Conservation (phyloP, 2,113 vertebrate species). For the Willisornis vidua region DNA sequence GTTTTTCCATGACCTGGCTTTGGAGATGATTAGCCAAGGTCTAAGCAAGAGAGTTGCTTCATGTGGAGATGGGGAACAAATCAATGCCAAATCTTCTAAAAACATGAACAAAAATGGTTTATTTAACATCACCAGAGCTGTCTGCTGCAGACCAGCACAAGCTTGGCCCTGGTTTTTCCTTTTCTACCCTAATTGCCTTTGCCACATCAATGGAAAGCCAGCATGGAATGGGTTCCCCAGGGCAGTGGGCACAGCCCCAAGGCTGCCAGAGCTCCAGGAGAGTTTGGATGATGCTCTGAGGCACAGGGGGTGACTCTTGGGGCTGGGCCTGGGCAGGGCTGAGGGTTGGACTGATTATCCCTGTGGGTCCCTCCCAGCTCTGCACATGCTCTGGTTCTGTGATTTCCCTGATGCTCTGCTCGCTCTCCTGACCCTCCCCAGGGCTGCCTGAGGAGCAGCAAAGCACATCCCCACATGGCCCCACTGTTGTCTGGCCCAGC, state of each 20-base stretch:
- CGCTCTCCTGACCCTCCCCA: not conserved
- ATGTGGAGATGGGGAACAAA: not conserved
- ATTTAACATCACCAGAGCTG: not conserved
- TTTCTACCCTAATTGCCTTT: not conserved
- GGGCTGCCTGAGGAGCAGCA: rapidly evolving
- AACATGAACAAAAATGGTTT: not conserved
- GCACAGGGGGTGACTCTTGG: not conserved
- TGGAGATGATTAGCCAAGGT: not conserved
- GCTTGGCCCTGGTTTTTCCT: not conserved
- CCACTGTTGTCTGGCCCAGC: not conserved
- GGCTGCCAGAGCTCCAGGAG: not conserved
- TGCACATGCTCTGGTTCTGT: not conserved
- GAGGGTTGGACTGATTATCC: not conserved
- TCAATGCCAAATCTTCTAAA: not conserved
- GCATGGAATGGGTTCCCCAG: not conserved
- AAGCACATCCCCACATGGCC: not conserved
- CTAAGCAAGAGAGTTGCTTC: not conserved
- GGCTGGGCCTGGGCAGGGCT: not conserved
- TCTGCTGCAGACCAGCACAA: not conserved
- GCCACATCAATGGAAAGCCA: rapidly evolving
- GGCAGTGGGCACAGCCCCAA: not conserved
- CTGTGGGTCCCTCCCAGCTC: not conserved
- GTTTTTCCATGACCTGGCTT: not conserved
- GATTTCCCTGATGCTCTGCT: not conserved
- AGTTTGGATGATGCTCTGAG: not conserved